These are phyloP conservation scores for Agapostemon virescens DNA, from an alignment of 2,888 invertebrate genomes.

Conservation along the genomic window DNA sequence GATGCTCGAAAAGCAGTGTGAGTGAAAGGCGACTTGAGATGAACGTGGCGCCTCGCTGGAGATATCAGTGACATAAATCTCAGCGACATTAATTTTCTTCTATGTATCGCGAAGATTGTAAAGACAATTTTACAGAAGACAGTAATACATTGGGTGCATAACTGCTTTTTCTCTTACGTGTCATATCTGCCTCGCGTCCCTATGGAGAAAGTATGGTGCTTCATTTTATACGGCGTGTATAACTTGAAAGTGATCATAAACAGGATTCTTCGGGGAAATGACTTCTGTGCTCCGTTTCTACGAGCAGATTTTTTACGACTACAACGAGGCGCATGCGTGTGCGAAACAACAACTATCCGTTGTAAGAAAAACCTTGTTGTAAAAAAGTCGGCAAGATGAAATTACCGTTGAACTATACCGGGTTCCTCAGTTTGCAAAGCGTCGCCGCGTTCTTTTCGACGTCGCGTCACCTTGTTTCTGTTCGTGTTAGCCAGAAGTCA, in stretches of 20 bases:
- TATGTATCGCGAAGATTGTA: neutral
- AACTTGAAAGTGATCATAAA: conserved; percentile 68
- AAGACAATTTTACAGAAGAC: neutral
- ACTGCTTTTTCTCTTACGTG: conserved; percentile 41
- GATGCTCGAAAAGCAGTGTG: neutral
- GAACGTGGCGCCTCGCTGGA: too few species aligned
- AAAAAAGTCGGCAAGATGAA: conserved; percentile 50
- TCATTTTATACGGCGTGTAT: conserved; percentile 63
- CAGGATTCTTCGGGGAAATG: conserved; percentile 67
- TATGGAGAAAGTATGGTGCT: conserved; percentile 47
- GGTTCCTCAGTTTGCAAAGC: neutral
- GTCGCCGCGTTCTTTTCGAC: neutral
- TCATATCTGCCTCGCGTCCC: conserved; percentile 45
- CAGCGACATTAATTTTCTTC: conserved; percentile 17
- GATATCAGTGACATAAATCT: neutral
- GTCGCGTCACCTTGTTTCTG: neutral
- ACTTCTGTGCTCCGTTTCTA: conserved; percentile 55
- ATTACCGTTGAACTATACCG: conserved; percentile 49
- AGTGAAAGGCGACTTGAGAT: neutral
- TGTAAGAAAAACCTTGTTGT: conserved; percentile 50
- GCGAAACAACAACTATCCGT: conserved; percentile 36
- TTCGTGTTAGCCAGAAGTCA: neutral
- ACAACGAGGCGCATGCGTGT: conserved; percentile 34
- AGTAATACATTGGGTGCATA: conserved; percentile 13
- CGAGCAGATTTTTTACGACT: conserved; percentile 61